phyloP scores from a whole-genome alignment of 2,113 vertebrate species.

The Mastomys coucha region DNA sequence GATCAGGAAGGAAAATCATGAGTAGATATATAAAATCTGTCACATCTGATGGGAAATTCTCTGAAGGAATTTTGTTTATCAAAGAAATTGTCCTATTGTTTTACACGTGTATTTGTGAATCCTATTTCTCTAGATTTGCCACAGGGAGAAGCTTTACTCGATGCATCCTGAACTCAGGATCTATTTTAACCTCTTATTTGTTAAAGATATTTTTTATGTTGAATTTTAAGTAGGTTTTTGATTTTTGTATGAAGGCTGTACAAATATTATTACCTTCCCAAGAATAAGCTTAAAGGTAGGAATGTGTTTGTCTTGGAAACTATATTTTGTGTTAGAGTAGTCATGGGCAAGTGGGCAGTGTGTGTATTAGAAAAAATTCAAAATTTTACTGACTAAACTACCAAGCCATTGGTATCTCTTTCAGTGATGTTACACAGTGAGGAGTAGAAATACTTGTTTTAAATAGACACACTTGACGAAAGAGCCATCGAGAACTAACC shows the following conservation, averaged over 20 bases:
- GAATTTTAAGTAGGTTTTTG: not conserved
- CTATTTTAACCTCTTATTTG: no score
- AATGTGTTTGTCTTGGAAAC: not conserved
- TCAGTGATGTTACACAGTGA: not conserved
- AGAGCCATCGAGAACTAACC: not conserved
- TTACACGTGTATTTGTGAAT: not conserved
- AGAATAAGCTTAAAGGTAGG: not conserved
- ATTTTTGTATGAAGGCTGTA: not conserved
- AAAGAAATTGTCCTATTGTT: not conserved
- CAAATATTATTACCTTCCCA: not conserved
- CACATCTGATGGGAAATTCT: not conserved
- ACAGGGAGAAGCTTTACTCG: no score
- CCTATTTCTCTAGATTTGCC: not conserved
- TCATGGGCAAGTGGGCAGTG: accelerated
- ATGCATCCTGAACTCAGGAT: no score
- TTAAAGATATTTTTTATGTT: no score
- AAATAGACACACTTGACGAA: not conserved
- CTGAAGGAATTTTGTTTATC: not conserved
- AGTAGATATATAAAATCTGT: not conserved
- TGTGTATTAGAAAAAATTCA: not conserved
- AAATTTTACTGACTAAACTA: not conserved
- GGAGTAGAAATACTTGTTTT: not conserved
- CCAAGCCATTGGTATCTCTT: not conserved
- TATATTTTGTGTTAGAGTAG: not conserved
- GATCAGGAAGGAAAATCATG: not conserved